These are phyloP conservation scores for Rotaria sp. DNA, from an alignment of 2,888 invertebrate species.

Conservation along the genomic window DNA sequence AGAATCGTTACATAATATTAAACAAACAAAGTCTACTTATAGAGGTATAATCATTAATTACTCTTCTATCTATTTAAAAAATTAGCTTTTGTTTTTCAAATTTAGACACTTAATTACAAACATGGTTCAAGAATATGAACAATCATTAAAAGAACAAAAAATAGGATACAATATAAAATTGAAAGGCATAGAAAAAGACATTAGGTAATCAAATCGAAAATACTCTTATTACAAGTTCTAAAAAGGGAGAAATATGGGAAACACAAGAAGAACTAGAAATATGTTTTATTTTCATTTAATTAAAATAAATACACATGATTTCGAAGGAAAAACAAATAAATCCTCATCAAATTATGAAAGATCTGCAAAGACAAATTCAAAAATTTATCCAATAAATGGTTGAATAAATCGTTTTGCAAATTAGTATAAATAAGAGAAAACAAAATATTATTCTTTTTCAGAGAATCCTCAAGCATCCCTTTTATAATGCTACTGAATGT, in stretches of 20 bases:
- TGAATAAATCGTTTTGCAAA: not conserved
- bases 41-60: not conserved
- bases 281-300: not conserved
- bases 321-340: not conserved
- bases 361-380: not conserved
- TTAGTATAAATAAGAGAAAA: no score
- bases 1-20: not conserved
- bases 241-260: not conserved
- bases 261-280: not conserved
- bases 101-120: not conserved
- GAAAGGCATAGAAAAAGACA: not conserved
- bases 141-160: not conserved
- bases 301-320: not conserved
- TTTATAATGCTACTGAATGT: not conserved
- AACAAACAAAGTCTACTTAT: not conserved
- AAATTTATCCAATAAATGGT: not conserved
- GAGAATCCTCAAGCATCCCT: not conserved
- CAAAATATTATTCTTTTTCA: not conserved
- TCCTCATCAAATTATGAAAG: not conserved
- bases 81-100: not conserved
- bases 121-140: not conserved
- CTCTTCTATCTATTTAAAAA: not conserved
- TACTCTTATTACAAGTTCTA: no score
- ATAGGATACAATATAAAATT: not conserved
- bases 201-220: not conserved